These are phyloP conservation scores for Glyphotaelius pellucidus DNA, from an alignment of 2,888 invertebrate species.

Conservation along the genomic window DNA sequence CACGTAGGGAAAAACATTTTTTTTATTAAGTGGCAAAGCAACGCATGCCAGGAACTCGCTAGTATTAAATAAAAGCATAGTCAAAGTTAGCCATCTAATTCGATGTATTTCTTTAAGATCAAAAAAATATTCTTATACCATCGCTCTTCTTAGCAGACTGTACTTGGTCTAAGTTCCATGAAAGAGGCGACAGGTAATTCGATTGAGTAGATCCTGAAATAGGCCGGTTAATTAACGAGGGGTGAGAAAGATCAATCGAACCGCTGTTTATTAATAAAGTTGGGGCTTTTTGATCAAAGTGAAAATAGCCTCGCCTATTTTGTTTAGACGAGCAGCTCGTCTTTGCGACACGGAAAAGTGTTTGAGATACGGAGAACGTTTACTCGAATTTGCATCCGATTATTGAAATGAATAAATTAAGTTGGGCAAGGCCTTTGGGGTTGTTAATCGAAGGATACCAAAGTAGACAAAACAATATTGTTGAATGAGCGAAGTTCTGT, in stretches of 20 bases:
- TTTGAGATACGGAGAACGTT: background rate
- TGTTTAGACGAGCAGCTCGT: background rate
- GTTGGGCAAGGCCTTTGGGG: background rate
- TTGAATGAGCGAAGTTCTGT: background rate
- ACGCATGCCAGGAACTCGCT: no score
- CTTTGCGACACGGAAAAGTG: background rate
- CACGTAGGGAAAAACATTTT: no score
- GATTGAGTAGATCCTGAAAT: background rate
- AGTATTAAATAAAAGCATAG: no score
- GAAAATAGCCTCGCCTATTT: background rate
- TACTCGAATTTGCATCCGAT: background rate
- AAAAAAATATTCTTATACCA: background rate
- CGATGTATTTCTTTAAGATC: background rate
- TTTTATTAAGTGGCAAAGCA: no score
- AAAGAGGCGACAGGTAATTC: background rate
- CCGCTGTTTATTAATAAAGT: conserved; percentile 2
- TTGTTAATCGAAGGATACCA: background rate
- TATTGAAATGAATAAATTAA: background rate
- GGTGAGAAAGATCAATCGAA: background rate
- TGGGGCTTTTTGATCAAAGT: background rate
- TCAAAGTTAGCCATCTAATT: background rate
- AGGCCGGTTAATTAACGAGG: background rate
- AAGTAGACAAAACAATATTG: background rate
- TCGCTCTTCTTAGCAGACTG: background rate
- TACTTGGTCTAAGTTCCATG: background rate